A percentile compares a stretch with the other conserved stretches of the same genome.
Evolutionary conservation across 2,797 vertebrate genomes (phyloP).

Genomic region (Pseudochirops corinnae): DNA sequence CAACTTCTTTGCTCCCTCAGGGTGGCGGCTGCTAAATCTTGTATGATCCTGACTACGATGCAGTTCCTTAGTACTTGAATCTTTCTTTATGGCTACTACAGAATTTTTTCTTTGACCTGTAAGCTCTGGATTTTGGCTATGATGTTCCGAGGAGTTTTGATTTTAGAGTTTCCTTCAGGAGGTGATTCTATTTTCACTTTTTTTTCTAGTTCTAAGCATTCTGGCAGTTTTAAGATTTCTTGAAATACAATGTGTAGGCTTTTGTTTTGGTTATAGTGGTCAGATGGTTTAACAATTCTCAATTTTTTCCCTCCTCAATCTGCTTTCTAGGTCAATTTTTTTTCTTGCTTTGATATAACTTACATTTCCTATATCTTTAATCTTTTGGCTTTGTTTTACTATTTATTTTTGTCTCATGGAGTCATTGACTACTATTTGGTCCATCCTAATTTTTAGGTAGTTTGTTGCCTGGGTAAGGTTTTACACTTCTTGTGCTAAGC

Average conservation of each 20-base stretch:
- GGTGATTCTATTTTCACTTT: background rate
- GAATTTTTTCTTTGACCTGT: background rate
- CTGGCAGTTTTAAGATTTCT: background rate
- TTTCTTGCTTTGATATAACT: background rate
- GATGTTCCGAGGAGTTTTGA: background rate
- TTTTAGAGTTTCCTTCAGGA: background rate
- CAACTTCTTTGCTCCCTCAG: background rate
- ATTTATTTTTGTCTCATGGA: background rate
- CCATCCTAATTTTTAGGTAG: background rate
- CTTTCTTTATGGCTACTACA: background rate
- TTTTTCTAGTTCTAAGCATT: background rate
- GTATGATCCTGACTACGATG: background rate
- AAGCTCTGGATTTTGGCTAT: background rate
- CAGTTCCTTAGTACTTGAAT: background rate
- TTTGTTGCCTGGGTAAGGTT: background rate
- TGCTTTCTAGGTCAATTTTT: background rate
- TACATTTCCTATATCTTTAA: background rate
- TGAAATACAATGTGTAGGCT: background rate
- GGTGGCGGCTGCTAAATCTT: background rate
- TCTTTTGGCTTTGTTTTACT: background rate
- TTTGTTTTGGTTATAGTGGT: background rate
- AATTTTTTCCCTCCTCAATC: background rate
- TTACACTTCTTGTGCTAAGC: background rate
- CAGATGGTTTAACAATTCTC: background rate
- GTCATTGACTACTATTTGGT: background rate